phyloP scores from a whole-genome alignment of 1,140 invertebrate species.

The Temnothorax longispinosus region DNA sequence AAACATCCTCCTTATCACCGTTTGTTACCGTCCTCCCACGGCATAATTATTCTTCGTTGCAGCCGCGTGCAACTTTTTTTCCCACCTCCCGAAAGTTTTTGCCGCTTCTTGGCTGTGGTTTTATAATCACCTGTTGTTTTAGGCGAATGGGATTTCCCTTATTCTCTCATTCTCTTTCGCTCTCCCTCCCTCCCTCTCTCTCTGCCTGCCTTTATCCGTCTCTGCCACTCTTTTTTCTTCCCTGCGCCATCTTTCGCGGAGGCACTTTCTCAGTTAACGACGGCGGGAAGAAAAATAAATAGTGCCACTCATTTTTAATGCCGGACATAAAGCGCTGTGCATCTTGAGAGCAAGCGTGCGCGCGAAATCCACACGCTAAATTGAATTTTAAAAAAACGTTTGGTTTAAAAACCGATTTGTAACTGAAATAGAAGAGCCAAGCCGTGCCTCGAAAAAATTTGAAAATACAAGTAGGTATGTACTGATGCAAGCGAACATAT shows the following conservation, averaged over 20 bases:
- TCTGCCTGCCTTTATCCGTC: background rate
- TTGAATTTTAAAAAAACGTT: conserved; percentile 60
- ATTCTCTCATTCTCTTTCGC: background rate
- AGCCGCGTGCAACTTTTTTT: conserved; percentile 41
- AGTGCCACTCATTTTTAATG: conserved; percentile 61
- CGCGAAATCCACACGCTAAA: conserved; percentile 54
- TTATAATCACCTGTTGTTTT: conserved; percentile 58
- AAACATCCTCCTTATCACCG: conserved; percentile 13
- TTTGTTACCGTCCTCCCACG: conserved; percentile 36
- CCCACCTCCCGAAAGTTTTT: conserved; percentile 20
- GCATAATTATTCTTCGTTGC: conserved; percentile 59
- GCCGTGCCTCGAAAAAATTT: conserved; percentile 16
- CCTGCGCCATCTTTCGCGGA: conserved; percentile 29
- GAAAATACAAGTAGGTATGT: background rate
- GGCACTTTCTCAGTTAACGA: conserved; percentile 50
- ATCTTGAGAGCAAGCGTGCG: conserved; percentile 51
- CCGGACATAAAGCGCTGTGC: conserved; percentile 56
- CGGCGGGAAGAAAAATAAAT: conserved; percentile 57
- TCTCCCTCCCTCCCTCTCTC: background rate
- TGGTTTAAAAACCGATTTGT: conserved; percentile 59
- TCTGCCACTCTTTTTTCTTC: conserved; percentile 10
- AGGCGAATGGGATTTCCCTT: conserved; percentile 36
- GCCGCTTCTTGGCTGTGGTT: conserved; percentile 38
- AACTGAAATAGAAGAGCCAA: conserved; percentile 15
- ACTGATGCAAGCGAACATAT: background rate